Evolutionary conservation across 2,113 vertebrate genomes (phyloP).

Genomic region (Cichladusa arquata): DNA sequence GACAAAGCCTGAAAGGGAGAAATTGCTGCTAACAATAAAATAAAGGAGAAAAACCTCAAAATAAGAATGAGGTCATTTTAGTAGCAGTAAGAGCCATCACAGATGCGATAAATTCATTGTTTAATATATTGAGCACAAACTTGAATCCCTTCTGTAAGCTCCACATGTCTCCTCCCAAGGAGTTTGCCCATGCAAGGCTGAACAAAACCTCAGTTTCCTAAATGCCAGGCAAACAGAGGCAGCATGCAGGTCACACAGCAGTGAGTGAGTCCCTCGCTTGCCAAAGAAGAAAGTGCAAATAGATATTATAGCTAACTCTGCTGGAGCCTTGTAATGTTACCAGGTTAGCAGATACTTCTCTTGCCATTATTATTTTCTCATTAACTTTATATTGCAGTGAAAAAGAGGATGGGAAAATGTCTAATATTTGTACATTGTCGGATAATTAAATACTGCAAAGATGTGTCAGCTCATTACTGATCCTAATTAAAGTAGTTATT

Average conservation of each 20-base stretch:
- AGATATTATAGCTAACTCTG: background rate
- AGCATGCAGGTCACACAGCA: background rate
- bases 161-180: background rate
- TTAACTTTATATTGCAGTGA: background rate
- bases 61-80: background rate
- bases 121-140: background rate
- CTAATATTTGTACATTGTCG: background rate
- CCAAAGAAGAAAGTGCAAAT: background rate
- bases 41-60: background rate
- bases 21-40: background rate
- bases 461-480: constrained; percentile 2
- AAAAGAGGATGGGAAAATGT: background rate
- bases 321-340: background rate
- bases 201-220: background rate
- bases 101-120: background rate
- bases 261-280: background rate
- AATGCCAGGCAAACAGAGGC: background rate
- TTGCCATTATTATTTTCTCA: background rate
- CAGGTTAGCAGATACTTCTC: background rate
- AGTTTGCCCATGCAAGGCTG: background rate
- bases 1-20: background rate
- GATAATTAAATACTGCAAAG: constrained; percentile 17
- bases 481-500: constrained; percentile 15
- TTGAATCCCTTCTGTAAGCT: background rate
- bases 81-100: background rate